Evolutionary conservation across 2,888 invertebrate genomes (phyloP).

Genomic region (Andrena minutula): DNA sequence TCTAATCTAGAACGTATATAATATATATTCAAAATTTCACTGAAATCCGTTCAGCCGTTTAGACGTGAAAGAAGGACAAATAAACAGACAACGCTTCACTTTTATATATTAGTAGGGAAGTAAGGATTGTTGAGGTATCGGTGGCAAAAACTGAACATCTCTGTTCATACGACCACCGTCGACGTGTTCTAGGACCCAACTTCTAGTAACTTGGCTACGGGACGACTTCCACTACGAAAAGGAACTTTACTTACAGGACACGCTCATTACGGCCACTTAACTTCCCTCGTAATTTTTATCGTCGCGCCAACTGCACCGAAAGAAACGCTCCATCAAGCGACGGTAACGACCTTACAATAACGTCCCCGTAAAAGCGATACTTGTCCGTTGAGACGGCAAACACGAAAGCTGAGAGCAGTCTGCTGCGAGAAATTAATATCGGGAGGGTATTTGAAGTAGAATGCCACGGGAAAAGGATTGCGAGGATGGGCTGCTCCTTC

Average conservation of each 20-base stretch:
- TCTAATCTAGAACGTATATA: no score
- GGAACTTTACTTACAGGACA: conserved; percentile 4
- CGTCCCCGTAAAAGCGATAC: conserved; percentile 1
- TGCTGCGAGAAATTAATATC: background rate
- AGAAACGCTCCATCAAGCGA: conserved; percentile 25
- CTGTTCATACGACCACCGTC: conserved; percentile 40
- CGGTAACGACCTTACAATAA: conserved; percentile 20
- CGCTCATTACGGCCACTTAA: conserved; percentile 47
- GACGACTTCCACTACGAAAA: background rate
- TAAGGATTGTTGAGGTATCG: no score
- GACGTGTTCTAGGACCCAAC: conserved; percentile 28
- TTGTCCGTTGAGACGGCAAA: conserved; percentile 2
- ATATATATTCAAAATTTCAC: no score
- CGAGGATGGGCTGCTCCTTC: background rate
- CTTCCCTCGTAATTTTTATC: conserved; percentile 56
- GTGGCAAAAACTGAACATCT: conserved; percentile 29
- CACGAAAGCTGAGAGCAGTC: background rate
- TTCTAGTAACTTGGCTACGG: conserved; percentile 38
- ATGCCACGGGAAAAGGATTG: background rate
- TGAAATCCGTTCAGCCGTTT: no score
- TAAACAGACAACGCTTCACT: no score
- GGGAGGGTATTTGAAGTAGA: background rate
- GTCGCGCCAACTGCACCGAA: conserved; percentile 20
- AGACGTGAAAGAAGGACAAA: no score
- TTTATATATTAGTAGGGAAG: no score